These are phyloP conservation scores for Castor canadensis DNA, from an alignment of 2,113 vertebrate species.

Conservation along the genomic window DNA sequence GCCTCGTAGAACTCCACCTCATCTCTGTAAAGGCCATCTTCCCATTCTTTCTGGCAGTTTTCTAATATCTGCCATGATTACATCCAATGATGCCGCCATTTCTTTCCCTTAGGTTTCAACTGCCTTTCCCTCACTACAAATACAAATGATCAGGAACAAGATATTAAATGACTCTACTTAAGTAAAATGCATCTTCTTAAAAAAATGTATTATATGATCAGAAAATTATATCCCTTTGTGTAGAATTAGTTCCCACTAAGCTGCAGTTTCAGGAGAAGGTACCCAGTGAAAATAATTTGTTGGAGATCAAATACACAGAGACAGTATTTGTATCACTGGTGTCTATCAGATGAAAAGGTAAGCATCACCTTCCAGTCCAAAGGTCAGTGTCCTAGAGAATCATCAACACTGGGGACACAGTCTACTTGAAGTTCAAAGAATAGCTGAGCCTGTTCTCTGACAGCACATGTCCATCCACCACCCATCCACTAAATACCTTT, in stretches of 20 bases:
- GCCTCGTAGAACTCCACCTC: background rate
- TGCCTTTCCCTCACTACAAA: background rate
- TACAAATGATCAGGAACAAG: background rate
- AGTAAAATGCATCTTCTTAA: background rate
- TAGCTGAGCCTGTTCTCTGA: background rate
- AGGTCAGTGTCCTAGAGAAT: background rate
- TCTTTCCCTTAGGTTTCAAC: background rate
- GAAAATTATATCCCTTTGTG: background rate
- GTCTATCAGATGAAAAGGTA: conserved; percentile 26
- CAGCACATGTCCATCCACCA: background rate
- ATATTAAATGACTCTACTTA: background rate
- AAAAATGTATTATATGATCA: background rate
- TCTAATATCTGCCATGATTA: background rate
- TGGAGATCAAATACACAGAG: conserved; percentile 7
- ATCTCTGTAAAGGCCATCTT: background rate
- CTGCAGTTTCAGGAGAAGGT: background rate
- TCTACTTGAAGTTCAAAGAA: background rate
- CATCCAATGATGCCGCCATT: background rate
- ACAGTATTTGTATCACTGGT: background rate
- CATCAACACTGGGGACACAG: too few relatives aligned
- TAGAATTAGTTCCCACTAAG: background rate
- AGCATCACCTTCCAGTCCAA: background rate
- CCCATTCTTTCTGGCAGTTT: background rate
- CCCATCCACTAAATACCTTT: background rate
- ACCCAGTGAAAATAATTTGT: conserved; percentile 31